Evolutionary conservation across 2,113 vertebrate species (phyloP).

Genomic region (Sinocyclocheilus anshuiensis): DNA sequence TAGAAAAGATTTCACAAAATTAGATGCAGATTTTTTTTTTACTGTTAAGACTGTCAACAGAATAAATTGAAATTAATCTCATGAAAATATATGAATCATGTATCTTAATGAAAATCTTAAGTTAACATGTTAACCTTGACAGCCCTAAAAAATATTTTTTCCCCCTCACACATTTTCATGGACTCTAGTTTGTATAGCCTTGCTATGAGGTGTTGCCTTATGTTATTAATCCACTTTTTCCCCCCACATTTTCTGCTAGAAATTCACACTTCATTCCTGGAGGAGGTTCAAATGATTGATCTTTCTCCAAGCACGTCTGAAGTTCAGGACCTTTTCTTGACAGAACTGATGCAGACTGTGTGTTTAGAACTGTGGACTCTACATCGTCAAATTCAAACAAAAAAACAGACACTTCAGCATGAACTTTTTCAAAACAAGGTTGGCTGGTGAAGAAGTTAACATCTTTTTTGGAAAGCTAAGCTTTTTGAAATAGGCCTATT

Average conservation of each 20-base stretch:
- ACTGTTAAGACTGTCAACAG: neutral
- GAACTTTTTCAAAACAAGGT: slow-evolving; percentile 70
- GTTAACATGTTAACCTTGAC: neutral
- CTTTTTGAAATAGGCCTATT: neutral
- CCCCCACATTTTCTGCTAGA: slow-evolving; percentile 64
- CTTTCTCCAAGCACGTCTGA: slow-evolving; percentile 73
- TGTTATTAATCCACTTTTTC: neutral
- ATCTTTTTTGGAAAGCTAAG: neutral
- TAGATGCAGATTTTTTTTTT: too few species aligned
- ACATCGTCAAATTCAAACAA: slow-evolving; percentile 62
- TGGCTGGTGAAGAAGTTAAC: slow-evolving; percentile 12
- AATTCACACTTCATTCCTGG: slow-evolving; percentile 73
- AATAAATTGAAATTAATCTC: neutral
- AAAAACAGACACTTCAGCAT: slow-evolving; percentile 65
- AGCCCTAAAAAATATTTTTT: neutral
- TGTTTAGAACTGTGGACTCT: slow-evolving; percentile 66
- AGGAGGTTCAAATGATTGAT: slow-evolving; percentile 76
- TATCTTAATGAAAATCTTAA: neutral
- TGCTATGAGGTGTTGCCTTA: neutral
- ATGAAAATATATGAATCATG: neutral
- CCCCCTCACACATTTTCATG: neutral
- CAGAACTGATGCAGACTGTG: slow-evolving; percentile 72
- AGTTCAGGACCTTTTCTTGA: slow-evolving; percentile 77
- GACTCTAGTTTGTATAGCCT: neutral
- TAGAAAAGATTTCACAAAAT: neutral